Percentiles rank a stretch among this genome's conserved stretches.
phyloP scores from a whole-genome alignment of 2,797 vertebrate species.

The Lithobates pipiens region DNA sequence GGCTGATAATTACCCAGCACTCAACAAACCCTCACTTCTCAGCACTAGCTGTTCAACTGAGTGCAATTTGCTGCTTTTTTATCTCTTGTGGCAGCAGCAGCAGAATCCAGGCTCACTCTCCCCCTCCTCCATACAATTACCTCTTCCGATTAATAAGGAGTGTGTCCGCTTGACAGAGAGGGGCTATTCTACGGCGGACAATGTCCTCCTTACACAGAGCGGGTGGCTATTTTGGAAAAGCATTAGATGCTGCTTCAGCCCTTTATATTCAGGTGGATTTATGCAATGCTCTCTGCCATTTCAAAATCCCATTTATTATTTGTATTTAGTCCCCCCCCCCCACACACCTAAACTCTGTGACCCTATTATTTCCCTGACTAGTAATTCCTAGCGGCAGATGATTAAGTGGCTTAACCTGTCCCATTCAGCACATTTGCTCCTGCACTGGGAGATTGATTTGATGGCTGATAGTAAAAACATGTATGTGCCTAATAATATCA shows the following conservation, averaged over 20 bases:
- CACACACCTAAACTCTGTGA: conserved; percentile 51
- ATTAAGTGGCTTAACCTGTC: conserved; percentile 59
- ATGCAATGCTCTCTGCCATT: conserved; percentile 62
- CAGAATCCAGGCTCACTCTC: conserved; percentile 41
- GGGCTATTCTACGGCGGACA: conserved; percentile 59
- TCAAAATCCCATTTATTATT: conserved; percentile 63
- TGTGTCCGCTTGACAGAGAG: conserved; percentile 62
- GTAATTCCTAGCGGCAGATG: conserved; percentile 49
- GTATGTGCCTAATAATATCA: conserved; percentile 38
- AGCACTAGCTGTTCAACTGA: conserved; percentile 60
- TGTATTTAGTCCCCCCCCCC: conserved; percentile 55
- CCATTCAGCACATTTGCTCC: conserved; percentile 52
- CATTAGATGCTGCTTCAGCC: conserved; percentile 63
- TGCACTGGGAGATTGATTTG: conserved; percentile 49
- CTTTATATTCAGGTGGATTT: conserved; percentile 60
- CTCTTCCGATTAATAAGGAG: conserved; percentile 63
- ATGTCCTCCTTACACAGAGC: conserved; percentile 62
- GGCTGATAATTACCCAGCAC: conserved; percentile 61
- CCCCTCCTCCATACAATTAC: conserved; percentile 60
- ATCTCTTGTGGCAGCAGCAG: conserved; percentile 63
- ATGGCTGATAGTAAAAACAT: conserved; percentile 45
- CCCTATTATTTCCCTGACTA: conserved; percentile 54
- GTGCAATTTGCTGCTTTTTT: conserved; percentile 63
- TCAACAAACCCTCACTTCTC: conserved; percentile 63
- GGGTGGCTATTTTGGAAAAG: conserved; percentile 62